Conservation (phyloP, 2,797 vertebrate genomes). For the Thamnophis elegans region DNA sequence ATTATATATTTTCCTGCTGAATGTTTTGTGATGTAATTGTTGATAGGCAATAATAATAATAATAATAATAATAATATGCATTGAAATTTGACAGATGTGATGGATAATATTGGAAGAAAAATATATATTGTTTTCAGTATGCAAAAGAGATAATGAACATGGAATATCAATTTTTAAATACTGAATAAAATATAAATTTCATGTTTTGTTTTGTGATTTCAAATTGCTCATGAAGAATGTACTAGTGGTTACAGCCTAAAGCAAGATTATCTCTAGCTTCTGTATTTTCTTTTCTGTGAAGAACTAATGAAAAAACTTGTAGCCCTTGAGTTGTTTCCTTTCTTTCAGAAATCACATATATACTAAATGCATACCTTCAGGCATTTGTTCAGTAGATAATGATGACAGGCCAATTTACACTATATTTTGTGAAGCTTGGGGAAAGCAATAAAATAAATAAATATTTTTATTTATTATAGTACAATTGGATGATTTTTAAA, state of each 20-base stretch:
- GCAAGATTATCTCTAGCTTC: background rate
- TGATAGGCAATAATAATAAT: constrained; percentile 1
- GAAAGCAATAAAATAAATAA: background rate
- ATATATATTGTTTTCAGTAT: background rate
- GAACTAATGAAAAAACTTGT: background rate
- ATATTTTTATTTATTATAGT: background rate
- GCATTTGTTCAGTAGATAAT: background rate
- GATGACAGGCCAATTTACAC: background rate
- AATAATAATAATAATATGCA: background rate
- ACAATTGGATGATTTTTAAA: background rate
- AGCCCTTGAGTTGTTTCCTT: background rate
- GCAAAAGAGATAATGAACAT: background rate
- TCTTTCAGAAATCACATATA: background rate
- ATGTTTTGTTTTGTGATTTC: background rate
- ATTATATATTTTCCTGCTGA: background rate
- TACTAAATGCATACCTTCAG: background rate
- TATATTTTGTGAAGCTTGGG: background rate
- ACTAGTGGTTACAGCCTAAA: background rate
- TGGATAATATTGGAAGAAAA: background rate
- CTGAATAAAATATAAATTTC: background rate
- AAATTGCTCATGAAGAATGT: background rate
- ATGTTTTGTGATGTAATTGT: background rate
- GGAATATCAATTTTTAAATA: background rate
- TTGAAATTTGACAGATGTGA: background rate
- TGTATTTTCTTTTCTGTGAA: background rate